phyloP scores from a whole-genome alignment of 2,888 invertebrate genomes.

The Athripsodes cinereus region DNA sequence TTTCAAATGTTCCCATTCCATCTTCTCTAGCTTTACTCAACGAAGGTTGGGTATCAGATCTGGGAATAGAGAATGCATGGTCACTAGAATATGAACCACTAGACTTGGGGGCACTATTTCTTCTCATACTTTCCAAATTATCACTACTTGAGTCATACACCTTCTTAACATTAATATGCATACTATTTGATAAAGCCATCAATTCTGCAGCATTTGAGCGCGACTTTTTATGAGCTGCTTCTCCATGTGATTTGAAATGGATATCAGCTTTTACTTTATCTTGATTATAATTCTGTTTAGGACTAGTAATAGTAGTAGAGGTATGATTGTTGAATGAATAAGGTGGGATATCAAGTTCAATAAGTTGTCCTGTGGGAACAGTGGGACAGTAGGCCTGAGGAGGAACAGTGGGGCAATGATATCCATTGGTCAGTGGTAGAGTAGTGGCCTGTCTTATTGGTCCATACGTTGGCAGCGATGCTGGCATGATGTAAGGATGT shows the following conservation, averaged over 20 bases:
- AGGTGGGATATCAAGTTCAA: conserved; percentile 55
- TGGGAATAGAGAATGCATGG: conserved; percentile 35
- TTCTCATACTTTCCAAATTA: conserved; percentile 25
- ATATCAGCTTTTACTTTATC: conserved; percentile 35
- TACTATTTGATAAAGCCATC: not conserved
- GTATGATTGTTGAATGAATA: conserved; percentile 25
- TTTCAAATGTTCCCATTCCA: conserved; percentile 62
- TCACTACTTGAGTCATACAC: conserved; percentile 22
- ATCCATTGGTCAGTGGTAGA: conserved; percentile 44
- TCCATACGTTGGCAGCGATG: conserved; percentile 38
- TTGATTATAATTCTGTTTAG: conserved; percentile 14
- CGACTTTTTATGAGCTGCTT: conserved; percentile 22
- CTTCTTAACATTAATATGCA: conserved; percentile 3
- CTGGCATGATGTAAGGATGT: conserved; percentile 41
- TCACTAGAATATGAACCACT: conserved; percentile 17
- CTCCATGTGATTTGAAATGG: conserved; percentile 30
- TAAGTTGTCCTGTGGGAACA: conserved; percentile 62
- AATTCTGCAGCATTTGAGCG: conserved; percentile 13
- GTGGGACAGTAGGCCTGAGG: conserved; percentile 42
- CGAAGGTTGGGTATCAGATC: conserved; percentile 46
- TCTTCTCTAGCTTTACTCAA: conserved; percentile 55
- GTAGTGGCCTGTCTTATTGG: conserved; percentile 45
- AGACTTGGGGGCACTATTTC: conserved; percentile 27
- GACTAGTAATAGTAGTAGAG: conserved; percentile 36
- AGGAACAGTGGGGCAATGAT: conserved; percentile 33